A percentile compares a stretch with the other conserved stretches of the same genome.
Evolutionary conservation across 1,140 invertebrate genomes (phyloP).

Genomic region (Cherax destructor): DNA sequence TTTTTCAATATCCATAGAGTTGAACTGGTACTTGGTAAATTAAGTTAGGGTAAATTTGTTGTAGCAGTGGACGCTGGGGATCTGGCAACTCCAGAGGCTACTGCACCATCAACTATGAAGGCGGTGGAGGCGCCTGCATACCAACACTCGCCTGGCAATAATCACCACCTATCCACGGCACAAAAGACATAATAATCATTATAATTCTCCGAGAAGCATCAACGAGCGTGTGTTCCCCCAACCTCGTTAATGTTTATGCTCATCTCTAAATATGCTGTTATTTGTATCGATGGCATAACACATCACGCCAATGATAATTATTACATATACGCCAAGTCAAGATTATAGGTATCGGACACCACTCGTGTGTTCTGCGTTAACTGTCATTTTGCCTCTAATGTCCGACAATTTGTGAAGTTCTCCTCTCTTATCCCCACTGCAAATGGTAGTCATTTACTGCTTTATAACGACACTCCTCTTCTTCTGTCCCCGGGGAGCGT

Average conservation of each 20-base stretch:
- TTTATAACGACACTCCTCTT: neutral
- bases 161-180: neutral
- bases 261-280: neutral
- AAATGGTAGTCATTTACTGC: neutral
- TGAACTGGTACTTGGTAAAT: too few relatives aligned
- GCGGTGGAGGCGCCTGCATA: neutral
- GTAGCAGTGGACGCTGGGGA: neutral
- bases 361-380: neutral
- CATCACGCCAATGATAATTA: neutral
- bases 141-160: neutral
- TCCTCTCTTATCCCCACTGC: neutral
- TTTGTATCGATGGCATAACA: neutral
- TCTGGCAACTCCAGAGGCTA: neutral
- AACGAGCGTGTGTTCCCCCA: neutral
- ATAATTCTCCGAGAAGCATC: neutral
- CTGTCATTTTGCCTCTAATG: neutral
- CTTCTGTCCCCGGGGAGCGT: neutral
- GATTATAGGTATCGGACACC: neutral
- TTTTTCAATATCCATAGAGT: too few relatives aligned
- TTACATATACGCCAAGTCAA: neutral
- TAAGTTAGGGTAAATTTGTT: too few relatives aligned
- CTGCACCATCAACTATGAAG: too few relatives aligned
- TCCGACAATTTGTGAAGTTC: neutral
- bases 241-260: neutral
- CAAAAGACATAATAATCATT: neutral